These are phyloP conservation scores for Erpobdella octoculata DNA, from an alignment of 2,888 invertebrate genomes.

Conservation along the genomic window DNA sequence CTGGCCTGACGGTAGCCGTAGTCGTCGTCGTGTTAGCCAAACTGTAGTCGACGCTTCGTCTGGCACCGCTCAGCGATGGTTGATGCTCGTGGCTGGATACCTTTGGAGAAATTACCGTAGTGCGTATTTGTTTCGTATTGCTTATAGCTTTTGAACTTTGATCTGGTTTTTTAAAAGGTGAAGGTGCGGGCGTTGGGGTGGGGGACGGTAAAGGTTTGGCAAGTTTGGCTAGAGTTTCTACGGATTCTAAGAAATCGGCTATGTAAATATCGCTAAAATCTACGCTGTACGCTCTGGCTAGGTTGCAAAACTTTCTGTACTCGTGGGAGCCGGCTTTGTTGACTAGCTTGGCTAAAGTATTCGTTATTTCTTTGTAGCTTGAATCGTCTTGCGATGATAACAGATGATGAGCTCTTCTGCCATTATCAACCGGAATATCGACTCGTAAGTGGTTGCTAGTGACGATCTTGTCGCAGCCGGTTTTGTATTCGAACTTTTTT, in stretches of 20 bases:
- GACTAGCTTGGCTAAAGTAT: not conserved
- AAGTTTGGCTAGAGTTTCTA: slow-evolving; percentile 13
- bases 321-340: slow-evolving; percentile 13
- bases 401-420: no score
- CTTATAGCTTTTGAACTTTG: not conserved
- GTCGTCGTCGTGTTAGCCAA: not conserved
- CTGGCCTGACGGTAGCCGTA: not conserved
- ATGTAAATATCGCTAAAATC: slow-evolving; percentile 20
- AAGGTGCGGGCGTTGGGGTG: not conserved
- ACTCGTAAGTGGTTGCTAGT: no score
- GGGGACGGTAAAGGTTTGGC: slow-evolving; percentile 3
- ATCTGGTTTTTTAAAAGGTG: not conserved
- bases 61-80: not conserved
- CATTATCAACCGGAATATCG: no score
- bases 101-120: no score
- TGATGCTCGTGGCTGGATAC: not conserved
- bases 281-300: slow-evolving; percentile 12
- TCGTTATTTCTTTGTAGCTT: not conserved
- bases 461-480: not conserved
- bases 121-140: no score
- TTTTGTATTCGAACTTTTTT: not conserved
- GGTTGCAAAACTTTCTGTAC: slow-evolving; percentile 15
- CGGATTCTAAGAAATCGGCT: slow-evolving; percentile 20
- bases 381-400: not conserved
- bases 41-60: not conserved